phyloP scores from a whole-genome alignment of 2,888 invertebrate species.

The Hymenopus coronatus region DNA sequence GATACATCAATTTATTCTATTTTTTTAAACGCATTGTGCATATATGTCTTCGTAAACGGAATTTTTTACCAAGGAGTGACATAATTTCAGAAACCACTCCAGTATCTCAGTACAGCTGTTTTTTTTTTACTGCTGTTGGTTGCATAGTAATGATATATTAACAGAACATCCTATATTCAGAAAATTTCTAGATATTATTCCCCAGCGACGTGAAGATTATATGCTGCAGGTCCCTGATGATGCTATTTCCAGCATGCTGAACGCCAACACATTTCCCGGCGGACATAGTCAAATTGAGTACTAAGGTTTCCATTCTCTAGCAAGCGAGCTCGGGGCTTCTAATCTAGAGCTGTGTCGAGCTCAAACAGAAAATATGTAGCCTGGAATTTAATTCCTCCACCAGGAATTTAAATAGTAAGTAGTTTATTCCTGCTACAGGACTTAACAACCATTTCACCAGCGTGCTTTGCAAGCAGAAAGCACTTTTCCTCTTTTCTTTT shows the following conservation, averaged over 20 bases:
- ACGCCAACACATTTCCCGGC: neutral
- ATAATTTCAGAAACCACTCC: too few relatives aligned
- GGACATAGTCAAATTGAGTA: neutral
- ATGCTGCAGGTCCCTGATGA: too few relatives aligned
- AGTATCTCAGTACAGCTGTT: too few relatives aligned
- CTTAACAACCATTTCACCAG: neutral
- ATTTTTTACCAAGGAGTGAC: too few relatives aligned
- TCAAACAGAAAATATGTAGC: neutral
- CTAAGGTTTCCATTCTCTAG: neutral
- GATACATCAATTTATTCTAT: too few relatives aligned
- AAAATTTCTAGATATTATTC: too few relatives aligned
- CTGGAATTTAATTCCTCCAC: neutral
- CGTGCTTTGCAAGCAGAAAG: neutral
- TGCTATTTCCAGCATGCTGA: neutral
- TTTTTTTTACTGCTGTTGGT: too few relatives aligned
- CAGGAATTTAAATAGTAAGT: neutral
- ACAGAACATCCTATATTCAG: too few relatives aligned
- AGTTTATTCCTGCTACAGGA: neutral
- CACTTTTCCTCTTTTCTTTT: neutral
- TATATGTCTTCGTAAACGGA: too few relatives aligned
- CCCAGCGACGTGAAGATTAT: too few relatives aligned
- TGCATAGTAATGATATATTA: too few relatives aligned
- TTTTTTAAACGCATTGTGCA: too few relatives aligned
- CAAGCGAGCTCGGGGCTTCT: neutral
- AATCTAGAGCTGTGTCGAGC: neutral